A percentile compares a stretch with the other conserved stretches of the same genome.
Evolutionary conservation across 2,113 vertebrate genomes (phyloP).

Genomic region (Panurus biarmicus): DNA sequence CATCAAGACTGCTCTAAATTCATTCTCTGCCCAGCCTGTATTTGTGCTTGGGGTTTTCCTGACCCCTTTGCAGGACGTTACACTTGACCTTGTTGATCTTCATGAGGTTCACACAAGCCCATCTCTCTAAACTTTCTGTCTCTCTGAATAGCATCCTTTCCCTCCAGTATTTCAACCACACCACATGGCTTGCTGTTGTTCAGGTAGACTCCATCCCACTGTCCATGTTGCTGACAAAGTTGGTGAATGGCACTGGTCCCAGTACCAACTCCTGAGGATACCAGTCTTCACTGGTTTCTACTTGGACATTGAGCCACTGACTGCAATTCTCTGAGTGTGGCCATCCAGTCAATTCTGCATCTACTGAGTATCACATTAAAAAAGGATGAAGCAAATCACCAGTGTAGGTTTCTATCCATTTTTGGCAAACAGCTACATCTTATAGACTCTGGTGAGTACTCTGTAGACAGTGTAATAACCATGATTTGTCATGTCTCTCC

Average conservation of each 20-base stretch:
- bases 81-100: neutral
- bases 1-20: neutral
- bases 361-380: neutral
- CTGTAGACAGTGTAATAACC: neutral
- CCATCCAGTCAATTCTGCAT: neutral
- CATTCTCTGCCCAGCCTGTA: neutral
- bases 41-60: neutral
- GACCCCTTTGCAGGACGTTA: neutral
- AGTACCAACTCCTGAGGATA: too few relatives aligned
- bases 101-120: neutral
- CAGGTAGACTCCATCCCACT: too few relatives aligned
- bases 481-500: neutral
- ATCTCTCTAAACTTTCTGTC: neutral
- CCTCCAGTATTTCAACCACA: neutral
- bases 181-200: neutral
- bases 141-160: neutral
- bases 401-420: neutral
- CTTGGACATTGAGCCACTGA: neutral
- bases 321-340: neutral
- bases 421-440: neutral
- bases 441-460: neutral
- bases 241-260: neutral
- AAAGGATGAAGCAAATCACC: neutral
- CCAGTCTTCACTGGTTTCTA: neutral
- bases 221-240: neutral